These are phyloP conservation scores for Cairina moschata DNA, from an alignment of 2,113 vertebrate species.

Conservation along the genomic window DNA sequence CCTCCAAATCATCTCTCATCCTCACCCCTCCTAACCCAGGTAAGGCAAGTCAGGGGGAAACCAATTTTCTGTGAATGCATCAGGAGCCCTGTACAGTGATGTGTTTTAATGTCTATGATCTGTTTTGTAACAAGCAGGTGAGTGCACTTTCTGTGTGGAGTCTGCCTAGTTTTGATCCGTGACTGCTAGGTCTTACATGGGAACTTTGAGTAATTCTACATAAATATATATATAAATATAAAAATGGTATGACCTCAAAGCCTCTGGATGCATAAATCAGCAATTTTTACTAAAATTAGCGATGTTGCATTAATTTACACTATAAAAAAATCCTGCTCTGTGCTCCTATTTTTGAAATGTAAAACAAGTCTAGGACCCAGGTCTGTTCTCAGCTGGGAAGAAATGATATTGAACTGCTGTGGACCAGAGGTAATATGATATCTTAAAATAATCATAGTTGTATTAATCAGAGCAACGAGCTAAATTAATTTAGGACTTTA, in stretches of 20 bases:
- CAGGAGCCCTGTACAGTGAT: not conserved
- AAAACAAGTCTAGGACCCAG: not conserved
- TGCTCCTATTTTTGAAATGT: not conserved
- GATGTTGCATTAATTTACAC: not conserved
- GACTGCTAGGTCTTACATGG: not conserved
- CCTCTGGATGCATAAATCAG: not conserved
- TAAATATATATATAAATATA: not conserved
- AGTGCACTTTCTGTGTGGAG: constrained; percentile 43
- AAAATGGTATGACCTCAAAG: not conserved
- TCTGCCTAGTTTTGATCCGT: not conserved
- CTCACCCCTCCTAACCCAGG: constrained; percentile 27
- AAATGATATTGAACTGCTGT: not conserved
- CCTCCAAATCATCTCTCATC: constrained; percentile 47
- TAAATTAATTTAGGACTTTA: constrained; percentile 33
- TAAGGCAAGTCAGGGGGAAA: constrained; percentile 44
- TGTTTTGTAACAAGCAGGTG: constrained; percentile 56
- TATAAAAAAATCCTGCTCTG: not conserved
- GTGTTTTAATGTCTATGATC: constrained; percentile 23
- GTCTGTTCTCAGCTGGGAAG: not conserved
- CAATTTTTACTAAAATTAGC: not conserved
- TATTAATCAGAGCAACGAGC: not conserved
- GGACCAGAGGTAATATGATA: not conserved
- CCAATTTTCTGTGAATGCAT: not conserved
- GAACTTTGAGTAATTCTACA: not conserved
- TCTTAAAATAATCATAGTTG: not conserved